These are phyloP conservation scores for Porites lobata DNA, from an alignment of 92 coral and sea anemone species.

Conservation along the genomic window DNA sequence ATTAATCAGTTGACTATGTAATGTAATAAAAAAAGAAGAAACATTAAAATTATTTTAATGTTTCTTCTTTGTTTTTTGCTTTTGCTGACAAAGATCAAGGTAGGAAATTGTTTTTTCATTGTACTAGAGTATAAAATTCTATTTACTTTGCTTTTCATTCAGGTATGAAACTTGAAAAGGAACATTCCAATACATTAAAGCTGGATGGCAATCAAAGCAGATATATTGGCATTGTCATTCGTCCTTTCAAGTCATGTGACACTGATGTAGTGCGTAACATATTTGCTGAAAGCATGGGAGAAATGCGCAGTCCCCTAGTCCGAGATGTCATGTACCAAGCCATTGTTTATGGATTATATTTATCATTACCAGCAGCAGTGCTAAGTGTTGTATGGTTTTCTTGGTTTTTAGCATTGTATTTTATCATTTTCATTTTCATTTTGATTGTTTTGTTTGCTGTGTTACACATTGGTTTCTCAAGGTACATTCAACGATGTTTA, in stretches of 20 bases:
- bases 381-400: background rate
- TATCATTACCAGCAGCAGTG: conserved; percentile 1
- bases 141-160: background rate
- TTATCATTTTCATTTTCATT: background rate
- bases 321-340: conserved; percentile 42
- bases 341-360: background rate
- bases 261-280: conserved; percentile 29
- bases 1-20: too few species aligned
- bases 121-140: background rate
- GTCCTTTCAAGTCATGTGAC: conserved; percentile 39
- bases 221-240: conserved; percentile 5
- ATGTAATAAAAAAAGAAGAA: too few species aligned
- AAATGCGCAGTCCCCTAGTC: conserved; percentile 50
- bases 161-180: conserved; percentile 1
- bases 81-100: too few species aligned
- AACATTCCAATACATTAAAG: background rate
- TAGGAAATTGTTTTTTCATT: too few species aligned
- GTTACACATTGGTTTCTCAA: conserved; percentile 39
- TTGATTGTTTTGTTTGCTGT: conserved; percentile 15
- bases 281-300: conserved; percentile 50
- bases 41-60: too few species aligned
- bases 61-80: too few species aligned
- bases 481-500: conserved; percentile 35
- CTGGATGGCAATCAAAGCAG: background rate
- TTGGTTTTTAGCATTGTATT: conserved; percentile 9